Base-by-base conservation (phyloP, 2,888 invertebrate species). In the Agrotis exclamationis region DNA sequence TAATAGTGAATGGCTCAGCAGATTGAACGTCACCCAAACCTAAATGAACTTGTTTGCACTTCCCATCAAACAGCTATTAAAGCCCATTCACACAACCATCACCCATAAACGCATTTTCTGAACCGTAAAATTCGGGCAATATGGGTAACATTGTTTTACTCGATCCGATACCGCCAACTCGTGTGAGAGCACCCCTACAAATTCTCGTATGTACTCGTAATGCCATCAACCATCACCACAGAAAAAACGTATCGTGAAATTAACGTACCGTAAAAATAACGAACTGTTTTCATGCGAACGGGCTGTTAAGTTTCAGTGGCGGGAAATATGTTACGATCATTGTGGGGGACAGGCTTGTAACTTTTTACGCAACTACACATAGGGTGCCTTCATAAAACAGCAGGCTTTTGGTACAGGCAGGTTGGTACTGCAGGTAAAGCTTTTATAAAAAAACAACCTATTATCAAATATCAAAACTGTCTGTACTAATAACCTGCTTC, bases 231-330 rank as follows among this genome's bases (percentile, higher is more conserved):
- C 60, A 62, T 54, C 78, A 63, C 65, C 73, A 18, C 62, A 58
- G 66, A 59, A 77, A 79, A 79, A 77, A 53, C 58, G 56, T 79
- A 66, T 79, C 60, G 53, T 68, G 68, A 57, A 73, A 78, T 82
- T 77, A 79, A 79, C 65, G 78, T 63, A 57, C 54, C 59, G 82
- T 73, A 73, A 79, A 72, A 82, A 82, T 77, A 77, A 79, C 62
- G 67, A 48, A 73, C 53, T 48, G 67, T 77, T 72, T 65, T 77
- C 64, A 59, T 68, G 60, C 6, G 64, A 56, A 73, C 68, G 64
- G 56, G 62, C 54, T 72, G 64, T 80, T 67, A 71, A 76, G 66
- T 80, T 76, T 67, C 54, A 53, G 77, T 47, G 14, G 20, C 6
- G 63, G 56, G 65, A 48, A 51, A 63, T 63, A 47, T 66, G 54